These are phyloP conservation scores for Drosophila mayri DNA, from an alignment of 1,140 invertebrate species.

Conservation along the genomic window DNA sequence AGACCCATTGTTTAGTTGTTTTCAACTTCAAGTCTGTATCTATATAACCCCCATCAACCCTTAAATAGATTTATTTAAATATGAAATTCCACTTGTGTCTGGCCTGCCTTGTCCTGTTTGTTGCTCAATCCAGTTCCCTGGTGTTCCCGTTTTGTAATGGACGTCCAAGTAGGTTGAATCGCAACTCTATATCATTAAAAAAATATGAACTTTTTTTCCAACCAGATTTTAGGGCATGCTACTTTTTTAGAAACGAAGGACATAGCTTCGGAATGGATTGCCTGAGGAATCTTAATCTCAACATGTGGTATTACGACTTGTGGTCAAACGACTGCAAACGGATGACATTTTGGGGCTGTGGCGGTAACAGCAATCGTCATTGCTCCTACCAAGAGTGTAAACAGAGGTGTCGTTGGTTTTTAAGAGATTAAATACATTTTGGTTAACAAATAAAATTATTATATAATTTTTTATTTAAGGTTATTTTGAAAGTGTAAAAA, in stretches of 20 bases:
- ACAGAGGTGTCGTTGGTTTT: slow-evolving; percentile 9
- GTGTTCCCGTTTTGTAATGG: slow-evolving; percentile 9
- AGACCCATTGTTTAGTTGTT: neutral
- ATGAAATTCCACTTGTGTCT: slow-evolving; percentile 19
- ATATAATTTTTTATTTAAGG: neutral
- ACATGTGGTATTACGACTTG: slow-evolving; percentile 30
- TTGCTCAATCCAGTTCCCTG: neutral
- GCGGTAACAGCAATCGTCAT: slow-evolving; percentile 14
- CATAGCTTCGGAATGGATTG: slow-evolving; percentile 3
- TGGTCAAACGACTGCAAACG: slow-evolving; percentile 5
- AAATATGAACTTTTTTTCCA: too few species aligned
- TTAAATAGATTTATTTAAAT: neutral
- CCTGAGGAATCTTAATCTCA: neutral
- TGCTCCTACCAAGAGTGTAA: slow-evolving; percentile 12
- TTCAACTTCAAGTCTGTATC: neutral
- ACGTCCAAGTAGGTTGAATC: slow-evolving; percentile 2
- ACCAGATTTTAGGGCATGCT: slow-evolving; percentile 1
- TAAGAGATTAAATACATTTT: neutral
- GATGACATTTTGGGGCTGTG: slow-evolving; percentile 17
- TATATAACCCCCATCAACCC: neutral
- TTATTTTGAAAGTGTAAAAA: too few species aligned
- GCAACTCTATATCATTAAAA: too few species aligned
- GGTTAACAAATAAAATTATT: neutral
- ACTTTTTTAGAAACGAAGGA: slow-evolving; percentile 10
- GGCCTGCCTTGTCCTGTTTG: neutral